Percentiles rank a stretch among this genome's conserved stretches.
These are phyloP conservation scores for Nomada lathburiana DNA, from an alignment of 2,888 invertebrate genomes.

Conservation along the genomic window DNA sequence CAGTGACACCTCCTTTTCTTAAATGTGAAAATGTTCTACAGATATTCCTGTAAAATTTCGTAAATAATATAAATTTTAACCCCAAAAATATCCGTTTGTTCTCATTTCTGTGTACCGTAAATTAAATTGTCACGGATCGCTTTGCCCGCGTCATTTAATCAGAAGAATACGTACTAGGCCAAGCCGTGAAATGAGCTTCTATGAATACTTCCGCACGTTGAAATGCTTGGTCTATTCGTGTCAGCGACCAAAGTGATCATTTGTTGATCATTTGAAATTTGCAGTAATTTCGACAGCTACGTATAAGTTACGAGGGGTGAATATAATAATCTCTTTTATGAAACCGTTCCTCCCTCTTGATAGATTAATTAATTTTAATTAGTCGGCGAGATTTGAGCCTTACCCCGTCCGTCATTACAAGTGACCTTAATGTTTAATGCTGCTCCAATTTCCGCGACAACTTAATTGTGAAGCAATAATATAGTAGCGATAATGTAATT, in stretches of 20 bases:
- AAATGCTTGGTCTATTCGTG: neutral
- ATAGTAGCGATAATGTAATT: too few relatives aligned
- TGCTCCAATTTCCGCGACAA: neutral
- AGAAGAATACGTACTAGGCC: conserved; percentile 1
- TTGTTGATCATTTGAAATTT: conserved; percentile 9
- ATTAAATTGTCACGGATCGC: conserved; percentile 16
- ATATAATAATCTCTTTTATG: conserved; percentile 1
- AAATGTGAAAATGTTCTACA: too few relatives aligned
- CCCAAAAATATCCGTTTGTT: neutral
- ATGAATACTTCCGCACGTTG: conserved; percentile 5
- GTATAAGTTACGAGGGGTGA: neutral
- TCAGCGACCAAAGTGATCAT: conserved; percentile 4
- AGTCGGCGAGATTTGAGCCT: neutral
- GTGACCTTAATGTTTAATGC: neutral
- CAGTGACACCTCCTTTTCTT: too few relatives aligned
- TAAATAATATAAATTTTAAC: neutral
- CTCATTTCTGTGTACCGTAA: conserved; percentile 11
- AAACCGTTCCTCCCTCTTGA: neutral
- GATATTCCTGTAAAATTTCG: too few relatives aligned
- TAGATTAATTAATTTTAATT: conserved; percentile 36
- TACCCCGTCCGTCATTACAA: neutral
- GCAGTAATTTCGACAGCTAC: neutral
- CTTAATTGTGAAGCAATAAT: neutral
- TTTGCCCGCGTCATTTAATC: conserved; percentile 20
- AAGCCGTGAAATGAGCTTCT: conserved; percentile 28